A percentile compares a stretch with the other conserved stretches of the same genome.
phyloP scores from a whole-genome alignment of 2,797 vertebrate species.

The Sebastes itinus region DNA sequence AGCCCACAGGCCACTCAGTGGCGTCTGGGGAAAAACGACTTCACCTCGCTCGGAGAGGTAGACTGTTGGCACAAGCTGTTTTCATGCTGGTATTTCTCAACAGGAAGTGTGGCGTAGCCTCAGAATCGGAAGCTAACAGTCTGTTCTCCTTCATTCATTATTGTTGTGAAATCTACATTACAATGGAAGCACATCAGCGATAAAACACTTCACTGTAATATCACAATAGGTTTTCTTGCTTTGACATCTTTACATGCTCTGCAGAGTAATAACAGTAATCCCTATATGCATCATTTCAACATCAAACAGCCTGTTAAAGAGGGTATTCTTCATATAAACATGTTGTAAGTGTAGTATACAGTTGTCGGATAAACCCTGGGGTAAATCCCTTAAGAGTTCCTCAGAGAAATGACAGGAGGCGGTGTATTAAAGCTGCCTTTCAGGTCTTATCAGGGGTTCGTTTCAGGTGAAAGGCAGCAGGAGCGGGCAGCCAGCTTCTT shows the following conservation, averaged over 20 bases:
- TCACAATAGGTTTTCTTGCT: not conserved
- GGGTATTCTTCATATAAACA: not conserved
- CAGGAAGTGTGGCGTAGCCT: conserved; percentile 6
- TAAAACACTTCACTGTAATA: not conserved
- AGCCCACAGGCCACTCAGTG: conserved; percentile 20
- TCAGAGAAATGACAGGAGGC: conserved; percentile 15
- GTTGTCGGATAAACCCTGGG: not conserved
- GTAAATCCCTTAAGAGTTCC: conserved; percentile 3
- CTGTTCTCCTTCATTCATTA: not conserved
- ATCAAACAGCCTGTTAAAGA: not conserved
- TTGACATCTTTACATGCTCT: not conserved
- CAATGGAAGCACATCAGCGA: not conserved
- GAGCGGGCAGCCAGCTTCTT: not conserved
- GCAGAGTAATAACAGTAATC: not conserved
- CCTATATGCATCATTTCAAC: not conserved
- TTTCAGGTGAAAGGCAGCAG: conserved; percentile 21
- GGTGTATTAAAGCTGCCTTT: conserved; percentile 19
- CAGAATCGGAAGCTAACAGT: conserved; percentile 12
- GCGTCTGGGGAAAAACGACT: conserved; percentile 15
- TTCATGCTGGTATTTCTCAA: conserved; percentile 8
- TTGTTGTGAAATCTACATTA: not conserved
- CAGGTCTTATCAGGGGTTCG: conserved; percentile 31
- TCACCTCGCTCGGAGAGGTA: not conserved
- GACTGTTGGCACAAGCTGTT: not conserved
- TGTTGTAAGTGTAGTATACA: not conserved